Conservation (phyloP, 2,797 vertebrate species). For the Holocentrus rufus region DNA sequence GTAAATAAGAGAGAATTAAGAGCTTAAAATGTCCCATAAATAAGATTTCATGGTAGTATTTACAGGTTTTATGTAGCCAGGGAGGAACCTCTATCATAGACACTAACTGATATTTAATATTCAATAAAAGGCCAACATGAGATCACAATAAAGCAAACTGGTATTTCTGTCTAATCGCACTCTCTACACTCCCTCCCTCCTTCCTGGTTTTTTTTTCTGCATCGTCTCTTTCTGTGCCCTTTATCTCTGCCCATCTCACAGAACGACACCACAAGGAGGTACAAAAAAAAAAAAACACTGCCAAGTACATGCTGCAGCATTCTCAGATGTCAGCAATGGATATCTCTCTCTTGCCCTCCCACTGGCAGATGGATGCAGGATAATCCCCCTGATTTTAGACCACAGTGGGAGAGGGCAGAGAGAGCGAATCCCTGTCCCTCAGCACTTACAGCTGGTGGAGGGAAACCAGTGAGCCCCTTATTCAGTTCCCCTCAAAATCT, state of each 20-base stretch:
- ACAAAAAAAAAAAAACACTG: conserved; percentile 5
- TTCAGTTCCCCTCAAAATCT: conserved; percentile 37
- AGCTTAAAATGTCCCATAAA: too few species aligned
- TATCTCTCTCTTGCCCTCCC: conserved; percentile 6
- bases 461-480: conserved; percentile 19
- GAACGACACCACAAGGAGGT: not conserved
- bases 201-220: not conserved
- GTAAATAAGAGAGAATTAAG: too few species aligned
- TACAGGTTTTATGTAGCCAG: too few species aligned
- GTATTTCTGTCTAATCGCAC: not conserved
- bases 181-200: too few species aligned
- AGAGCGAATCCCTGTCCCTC: conserved; percentile 24
- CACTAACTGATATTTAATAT: too few species aligned
- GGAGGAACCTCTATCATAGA: too few species aligned
- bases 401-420: conserved; percentile 20
- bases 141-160: too few species aligned
- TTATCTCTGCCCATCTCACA: not conserved
- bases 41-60: too few species aligned
- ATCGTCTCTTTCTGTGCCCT: not conserved
- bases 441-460: conserved; percentile 7
- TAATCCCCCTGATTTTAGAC: conserved; percentile 60
- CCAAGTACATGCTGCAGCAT: conserved; percentile 11
- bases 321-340: conserved; percentile 18
- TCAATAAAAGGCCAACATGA: not conserved
- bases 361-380: conserved; percentile 58